Conservation (phyloP, 2,113 vertebrate genomes). For the Phrynosoma blainvillii region DNA sequence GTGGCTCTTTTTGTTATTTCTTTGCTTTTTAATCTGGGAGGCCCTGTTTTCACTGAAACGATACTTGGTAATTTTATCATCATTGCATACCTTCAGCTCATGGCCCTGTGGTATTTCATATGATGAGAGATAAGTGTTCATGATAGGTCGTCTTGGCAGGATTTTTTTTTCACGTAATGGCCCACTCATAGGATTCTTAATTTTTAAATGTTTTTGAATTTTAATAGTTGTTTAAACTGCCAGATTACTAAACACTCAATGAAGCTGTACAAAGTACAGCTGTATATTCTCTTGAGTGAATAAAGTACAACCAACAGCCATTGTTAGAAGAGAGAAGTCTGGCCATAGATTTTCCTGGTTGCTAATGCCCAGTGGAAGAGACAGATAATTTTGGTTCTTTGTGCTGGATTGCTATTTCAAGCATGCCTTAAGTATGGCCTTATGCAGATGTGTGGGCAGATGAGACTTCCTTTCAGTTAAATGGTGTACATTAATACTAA, state of each 20-base stretch:
- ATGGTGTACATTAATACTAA: background rate
- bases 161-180: background rate
- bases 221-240: background rate
- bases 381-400: background rate
- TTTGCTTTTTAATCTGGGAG: background rate
- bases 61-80: background rate
- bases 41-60: background rate
- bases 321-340: background rate
- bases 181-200: background rate
- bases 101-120: background rate
- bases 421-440: background rate
- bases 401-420: background rate
- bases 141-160: background rate
- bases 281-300: background rate
- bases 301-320: background rate
- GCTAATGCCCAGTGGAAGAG: background rate
- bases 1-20: background rate
- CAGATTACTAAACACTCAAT: background rate
- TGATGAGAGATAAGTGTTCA: background rate
- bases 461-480: background rate
- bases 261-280: background rate
- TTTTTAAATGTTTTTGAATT: background rate
- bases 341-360: background rate
- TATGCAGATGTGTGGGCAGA: background rate
- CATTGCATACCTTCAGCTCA: background rate